These are phyloP conservation scores for Scartelaos histophorus DNA, from an alignment of 2,113 vertebrate species.

Conservation along the genomic window DNA sequence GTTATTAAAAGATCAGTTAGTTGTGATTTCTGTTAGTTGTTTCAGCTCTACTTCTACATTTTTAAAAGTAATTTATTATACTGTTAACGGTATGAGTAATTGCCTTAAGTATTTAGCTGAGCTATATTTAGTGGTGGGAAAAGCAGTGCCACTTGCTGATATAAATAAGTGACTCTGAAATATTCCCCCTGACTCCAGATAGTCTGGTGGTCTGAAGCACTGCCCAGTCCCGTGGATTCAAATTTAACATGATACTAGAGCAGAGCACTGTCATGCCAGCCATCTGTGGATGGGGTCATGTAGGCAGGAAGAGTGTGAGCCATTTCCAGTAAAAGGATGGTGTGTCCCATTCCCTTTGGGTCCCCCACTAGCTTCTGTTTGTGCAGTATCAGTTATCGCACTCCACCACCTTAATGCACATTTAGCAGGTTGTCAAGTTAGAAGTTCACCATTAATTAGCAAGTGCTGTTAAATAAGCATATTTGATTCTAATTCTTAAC, in stretches of 20 bases:
- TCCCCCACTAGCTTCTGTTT: slow-evolving; percentile 75
- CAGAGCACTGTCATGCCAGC: slow-evolving; percentile 84
- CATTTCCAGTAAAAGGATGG: slow-evolving; percentile 74
- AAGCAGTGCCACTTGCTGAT: slow-evolving; percentile 77
- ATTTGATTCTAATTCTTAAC: slow-evolving; percentile 13
- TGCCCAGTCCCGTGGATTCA: slow-evolving; percentile 84
- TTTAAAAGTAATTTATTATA: slow-evolving; percentile 60
- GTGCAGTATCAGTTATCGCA: slow-evolving; percentile 74
- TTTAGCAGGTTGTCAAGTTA: slow-evolving; percentile 82
- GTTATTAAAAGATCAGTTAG: no score
- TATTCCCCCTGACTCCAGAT: slow-evolving; percentile 95
- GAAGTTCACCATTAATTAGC: slow-evolving; percentile 56
- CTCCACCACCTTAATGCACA: slow-evolving; percentile 43
- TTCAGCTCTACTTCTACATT: background rate
- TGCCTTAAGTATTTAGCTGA: slow-evolving; percentile 75
- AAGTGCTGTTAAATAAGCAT: slow-evolving; percentile 14
- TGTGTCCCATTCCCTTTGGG: slow-evolving; percentile 71
- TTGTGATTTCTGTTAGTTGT: background rate
- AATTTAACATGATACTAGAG: slow-evolving; percentile 95
- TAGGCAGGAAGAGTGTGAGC: slow-evolving; percentile 73
- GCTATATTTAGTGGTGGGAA: slow-evolving; percentile 84
- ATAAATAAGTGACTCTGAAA: slow-evolving; percentile 95
- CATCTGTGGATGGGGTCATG: slow-evolving; percentile 80
- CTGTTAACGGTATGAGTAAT: slow-evolving; percentile 70
- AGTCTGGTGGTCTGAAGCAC: slow-evolving; percentile 88